Conservation (phyloP, 2,888 invertebrate species). For the Tipula vernalis region DNA sequence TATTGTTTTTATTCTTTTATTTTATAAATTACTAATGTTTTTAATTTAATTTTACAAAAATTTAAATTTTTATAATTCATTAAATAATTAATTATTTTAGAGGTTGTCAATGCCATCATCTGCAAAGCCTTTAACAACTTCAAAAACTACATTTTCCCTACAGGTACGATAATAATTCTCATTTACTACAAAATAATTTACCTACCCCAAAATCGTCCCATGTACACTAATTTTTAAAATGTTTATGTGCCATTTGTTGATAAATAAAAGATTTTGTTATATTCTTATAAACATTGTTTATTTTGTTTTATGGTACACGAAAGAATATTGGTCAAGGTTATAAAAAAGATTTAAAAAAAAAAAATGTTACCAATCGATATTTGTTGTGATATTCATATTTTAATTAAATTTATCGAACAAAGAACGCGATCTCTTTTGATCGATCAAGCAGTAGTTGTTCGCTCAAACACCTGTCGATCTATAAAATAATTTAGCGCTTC, state of each 20-base stretch:
- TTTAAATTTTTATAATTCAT: neutral
- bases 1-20: conserved; percentile 8
- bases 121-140: conserved; percentile 16
- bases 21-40: neutral
- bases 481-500: neutral
- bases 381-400: neutral
- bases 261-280: neutral
- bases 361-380: neutral
- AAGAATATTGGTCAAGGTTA: neutral
- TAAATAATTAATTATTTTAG: conserved; percentile 15
- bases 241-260: neutral
- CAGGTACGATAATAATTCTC: conserved; percentile 18
- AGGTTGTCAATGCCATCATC: conserved; percentile 14
- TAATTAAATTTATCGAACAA: neutral
- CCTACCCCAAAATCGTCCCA: neutral
- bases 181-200: neutral
- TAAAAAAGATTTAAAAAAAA: neutral
- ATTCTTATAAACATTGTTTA: neutral
- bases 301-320: neutral
- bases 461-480: neutral
- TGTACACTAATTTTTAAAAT: neutral
- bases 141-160: conserved; percentile 19
- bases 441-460: neutral
- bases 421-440: neutral
- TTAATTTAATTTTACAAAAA: neutral